These are phyloP conservation scores for Troides helena DNA, from an alignment of 2,888 invertebrate species.

Conservation along the genomic window DNA sequence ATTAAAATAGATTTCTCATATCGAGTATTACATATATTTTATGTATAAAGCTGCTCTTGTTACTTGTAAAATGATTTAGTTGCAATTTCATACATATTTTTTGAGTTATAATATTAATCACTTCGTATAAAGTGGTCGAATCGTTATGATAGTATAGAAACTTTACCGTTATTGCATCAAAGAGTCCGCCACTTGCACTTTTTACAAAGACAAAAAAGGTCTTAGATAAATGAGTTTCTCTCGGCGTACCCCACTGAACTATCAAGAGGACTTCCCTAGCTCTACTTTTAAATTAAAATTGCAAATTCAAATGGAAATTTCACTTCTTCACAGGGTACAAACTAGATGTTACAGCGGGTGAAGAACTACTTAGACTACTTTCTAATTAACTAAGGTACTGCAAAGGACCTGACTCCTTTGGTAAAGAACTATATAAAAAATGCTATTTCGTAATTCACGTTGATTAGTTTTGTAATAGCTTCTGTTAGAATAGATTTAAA, in stretches of 20 bases:
- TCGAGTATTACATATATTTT: no score
- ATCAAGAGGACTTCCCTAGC: slow-evolving; percentile 9
- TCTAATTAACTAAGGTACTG: slow-evolving; percentile 11
- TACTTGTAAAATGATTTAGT: no score
- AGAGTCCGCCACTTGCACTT: slow-evolving; percentile 10
- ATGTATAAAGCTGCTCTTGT: no score
- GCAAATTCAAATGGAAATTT: slow-evolving; percentile 27
- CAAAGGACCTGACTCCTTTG: not conserved
- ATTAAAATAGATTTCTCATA: no score
- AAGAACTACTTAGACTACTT: slow-evolving; percentile 8
- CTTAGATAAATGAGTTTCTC: slow-evolving; percentile 19
- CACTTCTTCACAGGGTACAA: slow-evolving; percentile 8
- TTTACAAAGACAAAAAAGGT: slow-evolving; percentile 8
- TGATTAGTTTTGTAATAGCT: no score
- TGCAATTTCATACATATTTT: no score
- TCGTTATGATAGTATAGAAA: not conserved
- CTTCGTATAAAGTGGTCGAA: not conserved
- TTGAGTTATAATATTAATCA: no score
- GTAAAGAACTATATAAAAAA: no score
- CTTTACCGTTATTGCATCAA: slow-evolving; percentile 13
- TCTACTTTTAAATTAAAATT: slow-evolving; percentile 27
- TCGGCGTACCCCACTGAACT: slow-evolving; percentile 6
- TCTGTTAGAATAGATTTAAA: no score
- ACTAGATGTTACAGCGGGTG: slow-evolving; percentile 16
- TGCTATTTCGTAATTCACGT: no score